A percentile compares a stretch with the other conserved stretches of the same genome.
phyloP scores from a whole-genome alignment of 2,113 vertebrate genomes.

The Bos indicus region DNA sequence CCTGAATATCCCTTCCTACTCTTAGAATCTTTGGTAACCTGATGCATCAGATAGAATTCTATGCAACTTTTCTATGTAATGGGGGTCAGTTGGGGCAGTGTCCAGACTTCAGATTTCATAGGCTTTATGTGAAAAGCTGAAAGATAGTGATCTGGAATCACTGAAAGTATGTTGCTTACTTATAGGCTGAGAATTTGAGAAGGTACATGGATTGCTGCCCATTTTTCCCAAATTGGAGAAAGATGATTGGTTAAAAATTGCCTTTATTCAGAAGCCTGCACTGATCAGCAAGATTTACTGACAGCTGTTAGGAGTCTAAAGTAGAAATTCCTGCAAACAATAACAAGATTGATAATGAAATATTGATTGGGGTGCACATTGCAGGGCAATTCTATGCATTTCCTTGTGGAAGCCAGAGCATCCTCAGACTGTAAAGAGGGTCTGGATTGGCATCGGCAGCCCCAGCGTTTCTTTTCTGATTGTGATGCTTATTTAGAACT shows the following conservation, averaged over 20 bases:
- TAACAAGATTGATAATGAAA: slow-evolving; percentile 67
- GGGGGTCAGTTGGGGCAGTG: rapidly evolving
- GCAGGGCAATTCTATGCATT: slow-evolving; percentile 34
- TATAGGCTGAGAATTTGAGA: not conserved
- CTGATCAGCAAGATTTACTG: slow-evolving; percentile 50
- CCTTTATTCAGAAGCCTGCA: not conserved
- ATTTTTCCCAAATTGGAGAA: slow-evolving; percentile 34
- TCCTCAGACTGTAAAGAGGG: not conserved
- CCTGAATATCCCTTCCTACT: not conserved
- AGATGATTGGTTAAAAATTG: slow-evolving; percentile 34
- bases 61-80: not conserved
- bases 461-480: not conserved
- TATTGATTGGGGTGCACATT: not conserved
- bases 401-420: not conserved
- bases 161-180: not conserved
- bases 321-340: slow-evolving; percentile 24
- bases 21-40: not conserved
- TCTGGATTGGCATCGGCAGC: not conserved
- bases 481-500: slow-evolving; percentile 15
- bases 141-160: not conserved
- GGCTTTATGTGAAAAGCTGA: not conserved
- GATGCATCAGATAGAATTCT: not conserved
- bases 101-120: not conserved
- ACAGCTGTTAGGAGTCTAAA: slow-evolving; percentile 41
- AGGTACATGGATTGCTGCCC: not conserved